phyloP scores from a whole-genome alignment of 2,797 vertebrate species.

The Melanotaenia boesemani region DNA sequence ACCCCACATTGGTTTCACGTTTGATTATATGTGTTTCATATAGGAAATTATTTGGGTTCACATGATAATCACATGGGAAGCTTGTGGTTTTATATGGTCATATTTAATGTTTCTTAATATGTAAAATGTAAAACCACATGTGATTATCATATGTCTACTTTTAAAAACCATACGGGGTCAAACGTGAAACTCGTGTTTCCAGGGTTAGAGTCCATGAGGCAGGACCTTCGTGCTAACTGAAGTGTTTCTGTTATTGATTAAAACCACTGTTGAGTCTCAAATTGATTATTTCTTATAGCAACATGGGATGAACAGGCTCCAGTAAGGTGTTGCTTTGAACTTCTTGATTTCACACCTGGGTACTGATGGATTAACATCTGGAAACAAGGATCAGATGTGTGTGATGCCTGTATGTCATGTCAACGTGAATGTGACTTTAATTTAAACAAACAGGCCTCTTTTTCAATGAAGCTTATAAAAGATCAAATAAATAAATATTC shows the following conservation, averaged over 20 bases:
- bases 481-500: not conserved
- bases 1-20: no score
- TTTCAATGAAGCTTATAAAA: not conserved
- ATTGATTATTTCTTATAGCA: conserved; percentile 59
- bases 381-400: conserved; percentile 44
- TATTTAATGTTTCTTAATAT: no score
- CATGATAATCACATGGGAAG: no score
- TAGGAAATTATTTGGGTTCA: no score
- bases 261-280: conserved; percentile 52
- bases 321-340: not conserved
- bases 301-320: conserved; percentile 41
- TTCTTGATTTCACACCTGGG: conserved; percentile 59
- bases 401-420: not conserved
- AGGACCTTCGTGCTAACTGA: conserved; percentile 23
- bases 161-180: no score
- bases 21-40: no score
- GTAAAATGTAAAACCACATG: no score
- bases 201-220: conserved; percentile 34
- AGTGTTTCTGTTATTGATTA: conserved; percentile 74
- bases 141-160: no score
- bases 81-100: no score
- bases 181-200: no score
- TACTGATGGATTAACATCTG: conserved; percentile 64
- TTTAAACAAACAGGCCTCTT: not conserved
- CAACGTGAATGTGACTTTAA: not conserved